Conservation (phyloP, 1,140 invertebrate genomes). For the Galendromus occidentalis region DNA sequence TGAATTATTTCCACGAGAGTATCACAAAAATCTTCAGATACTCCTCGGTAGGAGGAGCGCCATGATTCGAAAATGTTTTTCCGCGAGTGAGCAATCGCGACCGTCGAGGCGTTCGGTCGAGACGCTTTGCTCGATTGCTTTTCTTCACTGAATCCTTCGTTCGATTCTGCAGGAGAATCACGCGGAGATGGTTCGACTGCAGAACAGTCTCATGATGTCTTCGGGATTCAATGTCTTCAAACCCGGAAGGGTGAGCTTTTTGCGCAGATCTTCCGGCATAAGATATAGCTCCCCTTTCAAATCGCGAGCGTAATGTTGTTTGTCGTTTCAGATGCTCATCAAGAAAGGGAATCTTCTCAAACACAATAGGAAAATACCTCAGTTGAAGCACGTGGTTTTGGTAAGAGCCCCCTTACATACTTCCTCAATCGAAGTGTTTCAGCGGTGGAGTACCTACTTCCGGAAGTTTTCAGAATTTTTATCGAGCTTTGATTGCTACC, state of each 20-base stretch:
- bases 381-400: conserved; percentile 47
- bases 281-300: not conserved
- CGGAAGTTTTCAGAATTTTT: no score
- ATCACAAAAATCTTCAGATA: not conserved
- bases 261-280: no score
- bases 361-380: conserved; percentile 42
- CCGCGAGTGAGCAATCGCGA: no score
- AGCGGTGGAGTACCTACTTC: not conserved
- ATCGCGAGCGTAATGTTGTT: not conserved
- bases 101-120: no score
- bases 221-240: conserved; percentile 44
- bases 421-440: no score
- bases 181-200: conserved; percentile 36
- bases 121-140: no score
- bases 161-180: conserved; percentile 32
- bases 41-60: not conserved
- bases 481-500: no score
- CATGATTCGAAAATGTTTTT: not conserved
- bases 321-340: conserved; percentile 34
- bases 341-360: conserved; percentile 48
- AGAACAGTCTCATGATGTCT: conserved; percentile 32
- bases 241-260: conserved; percentile 33
- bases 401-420: conserved; percentile 29
- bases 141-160: no score
- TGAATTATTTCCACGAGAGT: not conserved